phyloP scores from a whole-genome alignment of 2,113 vertebrate genomes.

The Patagioenas fasciata region DNA sequence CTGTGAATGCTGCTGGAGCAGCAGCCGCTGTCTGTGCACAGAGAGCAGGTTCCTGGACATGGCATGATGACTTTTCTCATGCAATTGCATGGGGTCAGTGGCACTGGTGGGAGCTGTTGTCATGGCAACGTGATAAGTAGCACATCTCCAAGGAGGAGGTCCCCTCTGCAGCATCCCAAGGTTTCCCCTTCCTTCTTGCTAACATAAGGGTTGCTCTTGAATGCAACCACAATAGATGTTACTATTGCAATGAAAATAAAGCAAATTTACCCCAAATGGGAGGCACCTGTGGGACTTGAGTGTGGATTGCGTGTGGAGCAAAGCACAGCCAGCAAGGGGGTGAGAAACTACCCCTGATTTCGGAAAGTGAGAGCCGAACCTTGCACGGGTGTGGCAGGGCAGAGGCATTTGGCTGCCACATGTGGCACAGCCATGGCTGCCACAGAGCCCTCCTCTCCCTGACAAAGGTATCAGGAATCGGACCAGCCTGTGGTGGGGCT shows the following conservation, averaged over 20 bases:
- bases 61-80: background rate
- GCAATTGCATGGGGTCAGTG: background rate
- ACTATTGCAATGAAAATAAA: background rate
- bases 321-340: background rate
- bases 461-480: fast-evolving
- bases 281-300: background rate
- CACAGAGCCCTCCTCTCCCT: fast-evolving
- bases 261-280: fast-evolving
- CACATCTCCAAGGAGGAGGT: background rate
- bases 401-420: fast-evolving
- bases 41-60: background rate
- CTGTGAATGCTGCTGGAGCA: background rate
- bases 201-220: background rate
- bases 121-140: background rate
- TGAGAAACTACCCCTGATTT: background rate
- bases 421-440: background rate
- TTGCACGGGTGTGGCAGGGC: background rate
- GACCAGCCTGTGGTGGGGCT: background rate
- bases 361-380: background rate
- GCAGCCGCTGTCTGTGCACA: background rate
- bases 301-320: background rate
- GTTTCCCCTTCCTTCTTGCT: background rate
- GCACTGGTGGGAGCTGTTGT: background rate
- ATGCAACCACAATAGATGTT: background rate
- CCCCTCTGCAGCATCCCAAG: background rate